Evolutionary conservation across 2,888 invertebrate species (phyloP), one percentile per base, ranked within the genome.

Genomic region (Zaprionus bogoriensis): DNA sequence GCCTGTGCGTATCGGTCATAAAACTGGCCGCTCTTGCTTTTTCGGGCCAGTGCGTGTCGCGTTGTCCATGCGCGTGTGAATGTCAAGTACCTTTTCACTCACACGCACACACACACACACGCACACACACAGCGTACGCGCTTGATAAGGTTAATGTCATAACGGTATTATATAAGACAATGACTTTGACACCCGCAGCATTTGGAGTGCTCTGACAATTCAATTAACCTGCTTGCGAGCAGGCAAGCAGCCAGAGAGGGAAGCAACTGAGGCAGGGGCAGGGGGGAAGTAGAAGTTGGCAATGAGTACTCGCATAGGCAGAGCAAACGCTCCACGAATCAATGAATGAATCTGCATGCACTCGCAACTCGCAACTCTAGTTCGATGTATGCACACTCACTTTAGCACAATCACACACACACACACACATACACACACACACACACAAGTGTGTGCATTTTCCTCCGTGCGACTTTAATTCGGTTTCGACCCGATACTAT

Each of bases 91-190:
- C 82, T 76, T 64, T 47, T 54, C 23, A 52, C 38, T 42, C 42
- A 39, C 36, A 36, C 38, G 27, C 51, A 36, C 65, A 30, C 41
- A 27, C 52, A 25, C 58, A 46, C 38, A 6, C 19, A 39, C 20
- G 23, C n/a, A 14, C 36, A 28, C 27, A 27, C 36, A 52, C 32
- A 32, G 12, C 14, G 9, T 22, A 17, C 20, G 22, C 22, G 47
- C 27, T 51, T 72, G 87, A 81, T 87, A 79, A 84, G 79, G 82
- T 71, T 80, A 85, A 85, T 81, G 87, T 61, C 82, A 78, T 70
- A 75, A 73, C 78, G 72, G 81, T 67, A 74, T 62, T 66, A 71
- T 59, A 45, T 58, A 71, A 83, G 59, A 55, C 78, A 79, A 70
- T 81, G 74, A 73, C 84, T 84, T 86, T 83, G 74, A 77, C 74